These are phyloP conservation scores for Sphaerophoria rueppellii DNA, from an alignment of 2,888 invertebrate genomes.

Conservation along the genomic window DNA sequence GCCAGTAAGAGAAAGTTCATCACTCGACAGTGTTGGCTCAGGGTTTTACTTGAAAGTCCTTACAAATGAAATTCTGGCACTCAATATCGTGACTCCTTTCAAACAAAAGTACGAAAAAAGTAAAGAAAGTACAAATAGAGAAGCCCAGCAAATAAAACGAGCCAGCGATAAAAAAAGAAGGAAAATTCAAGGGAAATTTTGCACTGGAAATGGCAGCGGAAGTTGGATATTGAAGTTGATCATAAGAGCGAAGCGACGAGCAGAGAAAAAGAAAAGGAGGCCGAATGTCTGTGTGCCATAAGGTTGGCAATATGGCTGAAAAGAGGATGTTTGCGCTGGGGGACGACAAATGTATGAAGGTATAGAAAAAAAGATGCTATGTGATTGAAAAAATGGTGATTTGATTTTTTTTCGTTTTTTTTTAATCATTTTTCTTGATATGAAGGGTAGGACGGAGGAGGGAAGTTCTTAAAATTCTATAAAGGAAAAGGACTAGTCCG, in stretches of 20 bases:
- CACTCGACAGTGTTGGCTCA: conserved; percentile 6
- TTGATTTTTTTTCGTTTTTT: conserved; percentile 36
- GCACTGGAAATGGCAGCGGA: conserved; percentile 35
- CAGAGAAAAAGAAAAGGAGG: not conserved
- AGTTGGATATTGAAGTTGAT: conserved; percentile 12
- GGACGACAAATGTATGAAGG: not conserved
- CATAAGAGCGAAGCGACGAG: conserved; percentile 19
- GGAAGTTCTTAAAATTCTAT: conserved; percentile 35
- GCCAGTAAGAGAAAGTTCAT: conserved; percentile 22
- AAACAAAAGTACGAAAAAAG: conserved; percentile 16
- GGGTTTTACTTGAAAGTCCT: conserved; percentile 35
- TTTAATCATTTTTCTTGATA: conserved; percentile 3
- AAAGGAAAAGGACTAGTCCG: conserved; percentile 30
- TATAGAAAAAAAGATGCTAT: conserved; percentile 18
- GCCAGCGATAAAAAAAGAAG: not conserved
- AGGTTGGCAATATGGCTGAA: not conserved
- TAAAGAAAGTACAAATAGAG: not conserved
- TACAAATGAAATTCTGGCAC: conserved; percentile 46
- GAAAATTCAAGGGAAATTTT: conserved; percentile 29
- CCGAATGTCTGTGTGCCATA: conserved; percentile 31
- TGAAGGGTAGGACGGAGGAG: not conserved
- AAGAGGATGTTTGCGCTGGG: not conserved
- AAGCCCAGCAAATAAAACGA: conserved; percentile 3
- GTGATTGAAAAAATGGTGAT: conserved; percentile 65
- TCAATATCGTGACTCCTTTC: conserved; percentile 48